These are phyloP conservation scores for Lycaena phlaeas DNA, from an alignment of 2,888 invertebrate genomes.

Conservation along the genomic window DNA sequence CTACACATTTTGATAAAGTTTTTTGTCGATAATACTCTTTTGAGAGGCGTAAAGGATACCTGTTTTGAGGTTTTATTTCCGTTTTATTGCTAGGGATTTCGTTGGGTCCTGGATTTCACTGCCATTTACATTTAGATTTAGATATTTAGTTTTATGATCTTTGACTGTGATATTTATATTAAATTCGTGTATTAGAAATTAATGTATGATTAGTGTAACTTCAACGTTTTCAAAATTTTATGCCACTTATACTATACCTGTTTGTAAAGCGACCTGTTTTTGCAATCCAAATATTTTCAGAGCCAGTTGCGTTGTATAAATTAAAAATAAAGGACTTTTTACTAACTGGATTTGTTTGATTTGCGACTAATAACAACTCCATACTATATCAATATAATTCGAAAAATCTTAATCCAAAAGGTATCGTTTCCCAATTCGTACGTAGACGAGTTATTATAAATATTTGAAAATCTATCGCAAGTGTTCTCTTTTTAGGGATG, in stretches of 20 bases:
- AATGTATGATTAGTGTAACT: constrained; percentile 42
- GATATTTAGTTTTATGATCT: constrained; percentile 62
- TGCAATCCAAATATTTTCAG: constrained; percentile 52
- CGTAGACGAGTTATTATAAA: no score
- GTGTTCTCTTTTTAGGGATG: no score
- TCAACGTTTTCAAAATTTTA: constrained; percentile 28
- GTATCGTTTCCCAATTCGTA: no score
- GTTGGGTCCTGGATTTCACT: constrained; percentile 32
- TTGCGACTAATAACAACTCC: constrained; percentile 16
- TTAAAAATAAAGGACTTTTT: constrained; percentile 54
- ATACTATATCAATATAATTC: no score
- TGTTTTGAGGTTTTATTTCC: constrained; percentile 5
- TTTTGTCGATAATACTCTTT: constrained; percentile 5
- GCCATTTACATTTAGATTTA: constrained; percentile 59
- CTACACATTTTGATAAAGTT: constrained; percentile 28
- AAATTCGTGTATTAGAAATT: constrained; percentile 59
- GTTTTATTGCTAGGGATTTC: constrained; percentile 9
- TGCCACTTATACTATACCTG: constrained; percentile 18
- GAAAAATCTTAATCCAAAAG: no score
- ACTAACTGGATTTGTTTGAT: constrained; percentile 34
- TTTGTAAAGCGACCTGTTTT: constrained; percentile 24
- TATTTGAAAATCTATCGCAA: no score
- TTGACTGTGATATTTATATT: constrained; percentile 73
- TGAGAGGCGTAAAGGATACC: constrained; percentile 2
- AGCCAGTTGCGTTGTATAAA: constrained; percentile 46